Conservation (phyloP, 2,888 invertebrate genomes). For the Unio pictorum region DNA sequence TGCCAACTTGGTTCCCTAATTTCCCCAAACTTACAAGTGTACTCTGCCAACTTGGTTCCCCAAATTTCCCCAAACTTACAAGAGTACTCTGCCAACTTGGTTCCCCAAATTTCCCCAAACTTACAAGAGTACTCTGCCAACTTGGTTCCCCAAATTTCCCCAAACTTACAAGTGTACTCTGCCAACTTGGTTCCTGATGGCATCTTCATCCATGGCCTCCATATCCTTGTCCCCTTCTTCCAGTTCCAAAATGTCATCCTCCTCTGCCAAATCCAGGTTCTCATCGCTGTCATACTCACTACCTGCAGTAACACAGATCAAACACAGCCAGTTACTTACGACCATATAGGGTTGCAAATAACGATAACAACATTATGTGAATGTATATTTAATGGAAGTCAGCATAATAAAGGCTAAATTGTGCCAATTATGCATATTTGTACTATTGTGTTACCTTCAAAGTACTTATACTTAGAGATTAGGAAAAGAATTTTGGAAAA, state of each 20-base stretch:
- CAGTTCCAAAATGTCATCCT: conserved; percentile 78
- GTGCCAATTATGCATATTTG: too few relatives aligned
- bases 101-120: conserved; percentile 58
- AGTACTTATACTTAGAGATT: too few relatives aligned
- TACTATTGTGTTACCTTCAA: too few relatives aligned
- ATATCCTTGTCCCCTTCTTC: conserved; percentile 90
- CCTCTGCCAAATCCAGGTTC: conserved; percentile 81
- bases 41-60: conserved; percentile 77
- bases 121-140: conserved; percentile 87
- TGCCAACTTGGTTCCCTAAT: conserved; percentile 72
- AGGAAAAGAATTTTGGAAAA: too few relatives aligned
- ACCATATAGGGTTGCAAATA: too few relatives aligned
- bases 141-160: background rate
- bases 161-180: conserved; percentile 85
- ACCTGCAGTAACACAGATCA: conserved; percentile 72
- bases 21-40: conserved; percentile 80
- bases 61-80: conserved; percentile 76
- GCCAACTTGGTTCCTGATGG: conserved; percentile 84
- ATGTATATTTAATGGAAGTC: too few relatives aligned
- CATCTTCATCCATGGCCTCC: conserved; percentile 80
- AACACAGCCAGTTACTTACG: too few relatives aligned
- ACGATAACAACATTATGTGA: too few relatives aligned
- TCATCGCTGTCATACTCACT: conserved; percentile 74
- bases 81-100: conserved; percentile 81
- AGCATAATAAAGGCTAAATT: too few relatives aligned